Evolutionary conservation across 2,113 vertebrate genomes (phyloP).

Genomic region (Tetrao urogallus): DNA sequence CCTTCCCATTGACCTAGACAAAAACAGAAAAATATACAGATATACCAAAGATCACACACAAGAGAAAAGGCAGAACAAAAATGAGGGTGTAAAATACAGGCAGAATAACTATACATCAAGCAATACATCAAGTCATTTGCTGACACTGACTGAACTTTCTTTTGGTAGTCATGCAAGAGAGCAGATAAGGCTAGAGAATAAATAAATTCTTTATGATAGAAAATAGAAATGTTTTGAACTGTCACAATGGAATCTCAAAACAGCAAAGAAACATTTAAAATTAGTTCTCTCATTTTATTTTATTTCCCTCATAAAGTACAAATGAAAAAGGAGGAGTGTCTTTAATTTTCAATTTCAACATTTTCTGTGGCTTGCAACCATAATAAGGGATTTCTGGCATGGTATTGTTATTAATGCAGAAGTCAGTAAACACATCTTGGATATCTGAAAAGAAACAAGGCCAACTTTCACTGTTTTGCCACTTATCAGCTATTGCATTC

Average conservation of each 20-base stretch:
- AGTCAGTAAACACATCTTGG: constrained; percentile 34
- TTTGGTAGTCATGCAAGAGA: neutral
- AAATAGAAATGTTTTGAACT: neutral
- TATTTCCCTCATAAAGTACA: neutral
- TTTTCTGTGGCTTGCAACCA: neutral
- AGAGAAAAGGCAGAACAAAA: neutral
- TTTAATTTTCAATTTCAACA: constrained; percentile 26
- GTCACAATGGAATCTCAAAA: neutral
- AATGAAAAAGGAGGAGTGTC: neutral
- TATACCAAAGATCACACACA: neutral
- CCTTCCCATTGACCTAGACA: constrained; percentile 92
- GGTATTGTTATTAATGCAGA: constrained; percentile 25
- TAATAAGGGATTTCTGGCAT: constrained; percentile 24
- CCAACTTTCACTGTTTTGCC: constrained; percentile 28
- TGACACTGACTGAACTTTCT: neutral
- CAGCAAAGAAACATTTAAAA: neutral
- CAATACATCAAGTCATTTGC: neutral
- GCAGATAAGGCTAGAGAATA: neutral
- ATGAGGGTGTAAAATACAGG: neutral
- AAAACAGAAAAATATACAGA: neutral
- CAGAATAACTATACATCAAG: neutral
- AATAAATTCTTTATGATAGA: constrained; percentile 2
- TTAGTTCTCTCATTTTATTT: neutral
- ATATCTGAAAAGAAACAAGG: constrained; percentile 32
- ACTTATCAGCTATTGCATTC: constrained; percentile 19